Base-by-base conservation (phyloP, 2,888 invertebrate species). In the Andrena camellia region DNA sequence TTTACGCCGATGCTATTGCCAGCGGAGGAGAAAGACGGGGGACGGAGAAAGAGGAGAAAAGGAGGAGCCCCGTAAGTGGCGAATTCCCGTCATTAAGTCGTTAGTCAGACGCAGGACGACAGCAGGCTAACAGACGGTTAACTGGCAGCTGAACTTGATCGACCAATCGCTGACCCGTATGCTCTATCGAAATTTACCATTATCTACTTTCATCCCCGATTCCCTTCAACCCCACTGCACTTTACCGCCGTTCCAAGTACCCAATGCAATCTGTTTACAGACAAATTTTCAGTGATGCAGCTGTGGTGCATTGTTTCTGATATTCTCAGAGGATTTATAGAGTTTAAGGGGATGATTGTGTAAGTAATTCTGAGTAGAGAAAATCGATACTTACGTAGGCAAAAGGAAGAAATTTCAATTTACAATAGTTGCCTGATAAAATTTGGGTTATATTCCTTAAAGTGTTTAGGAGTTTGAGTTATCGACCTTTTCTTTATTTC, bases 71-170 rank as follows among this genome's bases (percentile, higher is more conserved):
- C 84, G 85, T 92, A 93, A 93, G 92, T 92, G 91, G 92, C 86
- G 90, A 90, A 93, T 92, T 92, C 91, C 92, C 91, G 92, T 93
- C 93, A 93, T 93, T 93, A 93, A 91, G 93, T 93, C 90, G 92
- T 93, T 93, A 92, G 90, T 82, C 84, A 86, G 89, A 79, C 86
- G 83, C 83, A 80, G 85, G 77, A 90, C 86, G 89, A 91, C 91
- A 90, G 87, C 90, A 86, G 87, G 87, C 87, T 87, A 91, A 89
- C 90, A 82, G 89, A 84, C 86, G 86, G 90, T 90, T 92, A 92
- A 92, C 91, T 89, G 90, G 89, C 89, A 92, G 91, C 91, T 92
- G 91, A 92, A 91, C 91, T 92, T 90, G 90, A 91, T 91, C 91
- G 91, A 78, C 87, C 90, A 88, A 91, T 91, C 89, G 86, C 88